phyloP scores from a whole-genome alignment of 1,140 invertebrate genomes.

The Diorhabda elongata region DNA sequence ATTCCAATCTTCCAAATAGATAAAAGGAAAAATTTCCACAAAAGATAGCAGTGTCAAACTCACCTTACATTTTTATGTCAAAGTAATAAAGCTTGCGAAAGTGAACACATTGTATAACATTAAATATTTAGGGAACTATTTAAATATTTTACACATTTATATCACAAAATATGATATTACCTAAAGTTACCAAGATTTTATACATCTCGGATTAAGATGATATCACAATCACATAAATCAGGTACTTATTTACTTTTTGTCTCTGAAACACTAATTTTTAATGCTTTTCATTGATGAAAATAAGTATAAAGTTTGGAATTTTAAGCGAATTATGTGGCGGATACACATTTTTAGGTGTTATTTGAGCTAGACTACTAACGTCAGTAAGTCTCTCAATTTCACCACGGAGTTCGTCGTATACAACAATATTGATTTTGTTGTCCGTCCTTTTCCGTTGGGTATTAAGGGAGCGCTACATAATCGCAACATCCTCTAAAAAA shows the following conservation, averaged over 20 bases:
- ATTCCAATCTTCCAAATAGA: too few relatives aligned
- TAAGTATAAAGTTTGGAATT: not conserved
- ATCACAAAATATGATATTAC: constrained; percentile 10
- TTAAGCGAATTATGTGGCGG: constrained; percentile 5
- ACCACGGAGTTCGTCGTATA: not conserved
- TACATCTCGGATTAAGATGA: constrained; percentile 15
- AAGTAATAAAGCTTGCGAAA: too few relatives aligned
- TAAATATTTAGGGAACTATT: not conserved
- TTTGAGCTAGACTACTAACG: not conserved
- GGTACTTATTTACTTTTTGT: constrained; percentile 9
- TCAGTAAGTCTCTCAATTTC: not conserved
- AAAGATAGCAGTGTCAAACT: too few relatives aligned
- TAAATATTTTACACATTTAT: not conserved
- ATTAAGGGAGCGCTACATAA: too few relatives aligned
- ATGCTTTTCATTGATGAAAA: not conserved
- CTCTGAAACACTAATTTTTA: constrained; percentile 7
- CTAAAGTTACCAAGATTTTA: constrained; percentile 19
- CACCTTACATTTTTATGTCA: too few relatives aligned
- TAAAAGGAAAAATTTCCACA: too few relatives aligned
- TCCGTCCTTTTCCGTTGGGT: not conserved
- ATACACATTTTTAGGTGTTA: constrained; percentile 2
- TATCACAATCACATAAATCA: constrained; percentile 20
- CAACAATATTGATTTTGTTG: not conserved
- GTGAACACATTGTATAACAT: not conserved
- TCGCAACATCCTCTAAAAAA: too few relatives aligned